Evolutionary conservation across 2,888 invertebrate genomes (phyloP).

Genomic region (Ornithoptera priamus): DNA sequence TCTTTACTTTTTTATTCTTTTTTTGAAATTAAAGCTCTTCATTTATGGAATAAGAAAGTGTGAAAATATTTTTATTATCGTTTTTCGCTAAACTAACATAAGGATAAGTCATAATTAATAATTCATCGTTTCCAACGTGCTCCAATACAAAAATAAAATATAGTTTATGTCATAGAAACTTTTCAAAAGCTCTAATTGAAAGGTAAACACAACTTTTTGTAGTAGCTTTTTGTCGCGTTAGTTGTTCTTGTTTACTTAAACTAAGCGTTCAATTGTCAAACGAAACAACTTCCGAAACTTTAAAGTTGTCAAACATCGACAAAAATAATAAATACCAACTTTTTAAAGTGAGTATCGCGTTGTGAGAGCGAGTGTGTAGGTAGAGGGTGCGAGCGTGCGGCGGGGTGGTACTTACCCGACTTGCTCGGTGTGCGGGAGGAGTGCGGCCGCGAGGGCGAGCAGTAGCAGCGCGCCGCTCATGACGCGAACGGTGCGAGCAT

Average conservation of each 20-base stretch:
- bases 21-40: too few relatives aligned
- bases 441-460: conserved; percentile 81
- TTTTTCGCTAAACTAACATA: too few relatives aligned
- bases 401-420: conserved; percentile 80
- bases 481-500: conserved; percentile 68
- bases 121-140: too few relatives aligned
- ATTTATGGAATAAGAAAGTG: too few relatives aligned
- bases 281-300: neutral
- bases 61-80: too few relatives aligned
- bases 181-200: neutral
- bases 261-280: neutral
- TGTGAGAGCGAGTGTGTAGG: too few relatives aligned
- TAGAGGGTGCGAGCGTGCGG: neutral
- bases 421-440: conserved; percentile 80
- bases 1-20: too few relatives aligned
- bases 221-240: neutral
- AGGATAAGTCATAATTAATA: too few relatives aligned
- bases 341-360: neutral
- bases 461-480: conserved; percentile 80
- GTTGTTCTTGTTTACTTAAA: neutral
- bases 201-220: neutral
- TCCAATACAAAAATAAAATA: neutral
- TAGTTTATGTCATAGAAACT: neutral
- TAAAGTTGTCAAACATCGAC: neutral
- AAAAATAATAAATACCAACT: too few relatives aligned